These are phyloP conservation scores for Neoniphon sammara DNA, from an alignment of 2,797 vertebrate genomes.

Conservation along the genomic window DNA sequence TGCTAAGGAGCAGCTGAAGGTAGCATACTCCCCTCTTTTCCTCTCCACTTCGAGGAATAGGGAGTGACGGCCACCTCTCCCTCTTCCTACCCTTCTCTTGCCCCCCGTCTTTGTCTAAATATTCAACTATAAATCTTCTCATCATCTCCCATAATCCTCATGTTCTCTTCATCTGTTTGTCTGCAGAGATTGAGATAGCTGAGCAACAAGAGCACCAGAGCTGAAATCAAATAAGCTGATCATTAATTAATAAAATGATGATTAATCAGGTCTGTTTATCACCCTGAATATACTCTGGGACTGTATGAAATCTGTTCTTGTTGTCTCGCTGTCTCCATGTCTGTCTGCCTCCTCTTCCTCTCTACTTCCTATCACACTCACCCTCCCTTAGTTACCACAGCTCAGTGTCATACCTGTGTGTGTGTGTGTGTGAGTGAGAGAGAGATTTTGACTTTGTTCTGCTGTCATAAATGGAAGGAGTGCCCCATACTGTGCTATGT, in stretches of 20 bases:
- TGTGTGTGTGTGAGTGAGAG: slow-evolving; percentile 6
- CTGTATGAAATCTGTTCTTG: not conserved
- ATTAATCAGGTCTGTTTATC: too few relatives aligned
- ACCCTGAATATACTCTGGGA: too few relatives aligned
- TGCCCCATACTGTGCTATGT: slow-evolving; percentile 66
- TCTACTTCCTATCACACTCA: not conserved
- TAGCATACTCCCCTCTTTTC: slow-evolving; percentile 67
- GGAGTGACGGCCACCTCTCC: slow-evolving; percentile 19
- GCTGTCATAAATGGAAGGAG: slow-evolving; percentile 85
- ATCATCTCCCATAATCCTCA: not conserved
- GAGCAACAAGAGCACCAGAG: not conserved
- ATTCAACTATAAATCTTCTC: slow-evolving; percentile 15
- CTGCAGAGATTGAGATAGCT: not conserved
- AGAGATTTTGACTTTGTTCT: slow-evolving; percentile 68
- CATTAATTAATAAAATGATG: too few relatives aligned
- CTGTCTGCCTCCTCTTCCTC: not conserved
- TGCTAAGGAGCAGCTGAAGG: slow-evolving; percentile 37
- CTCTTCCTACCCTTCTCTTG: slow-evolving; percentile 48
- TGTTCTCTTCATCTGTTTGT: too few relatives aligned
- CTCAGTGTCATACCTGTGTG: slow-evolving; percentile 15
- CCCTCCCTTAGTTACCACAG: not conserved
- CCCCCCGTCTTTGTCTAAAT: slow-evolving; percentile 30
- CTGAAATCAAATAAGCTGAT: too few relatives aligned
- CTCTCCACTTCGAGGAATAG: slow-evolving; percentile 68
- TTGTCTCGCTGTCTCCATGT: not conserved